Conservation (phyloP, 2,797 vertebrate species). For the Gorsachius magnificus region DNA sequence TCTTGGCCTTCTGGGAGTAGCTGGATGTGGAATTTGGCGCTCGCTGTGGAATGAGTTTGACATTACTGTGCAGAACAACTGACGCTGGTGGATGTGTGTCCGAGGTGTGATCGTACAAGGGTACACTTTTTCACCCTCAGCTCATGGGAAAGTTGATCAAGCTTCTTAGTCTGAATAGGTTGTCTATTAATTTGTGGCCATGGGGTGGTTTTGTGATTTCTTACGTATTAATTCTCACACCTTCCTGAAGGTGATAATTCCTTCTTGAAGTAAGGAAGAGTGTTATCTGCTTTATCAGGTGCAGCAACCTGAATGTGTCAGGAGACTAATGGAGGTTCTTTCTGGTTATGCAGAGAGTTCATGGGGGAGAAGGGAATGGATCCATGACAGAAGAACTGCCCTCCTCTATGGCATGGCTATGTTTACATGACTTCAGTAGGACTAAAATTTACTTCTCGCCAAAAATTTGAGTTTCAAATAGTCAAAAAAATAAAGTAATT, state of each 20-base stretch:
- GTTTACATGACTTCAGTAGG: background rate
- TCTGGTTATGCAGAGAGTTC: background rate
- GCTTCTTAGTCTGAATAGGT: background rate
- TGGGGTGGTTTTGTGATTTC: background rate
- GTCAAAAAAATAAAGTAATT: background rate
- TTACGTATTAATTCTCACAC: background rate
- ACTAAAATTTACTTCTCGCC: background rate
- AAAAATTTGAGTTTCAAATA: background rate
- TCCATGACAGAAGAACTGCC: background rate
- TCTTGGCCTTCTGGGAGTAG: background rate
- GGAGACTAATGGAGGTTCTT: background rate
- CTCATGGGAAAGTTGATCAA: background rate
- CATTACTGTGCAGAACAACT: background rate
- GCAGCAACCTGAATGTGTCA: background rate
- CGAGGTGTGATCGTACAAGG: background rate
- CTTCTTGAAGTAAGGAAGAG: background rate
- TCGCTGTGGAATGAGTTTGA: slow-evolving; percentile 5
- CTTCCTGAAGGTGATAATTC: background rate
- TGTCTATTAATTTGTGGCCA: background rate
- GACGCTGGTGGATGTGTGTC: background rate
- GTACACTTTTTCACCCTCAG: background rate
- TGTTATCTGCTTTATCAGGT: background rate
- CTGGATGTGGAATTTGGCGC: background rate
- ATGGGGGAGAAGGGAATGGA: background rate
- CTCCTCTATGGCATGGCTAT: rapidly evolving